These are phyloP conservation scores for Steinernema scapterisci DNA, from an alignment of 2,888 invertebrate species.

Conservation along the genomic window DNA sequence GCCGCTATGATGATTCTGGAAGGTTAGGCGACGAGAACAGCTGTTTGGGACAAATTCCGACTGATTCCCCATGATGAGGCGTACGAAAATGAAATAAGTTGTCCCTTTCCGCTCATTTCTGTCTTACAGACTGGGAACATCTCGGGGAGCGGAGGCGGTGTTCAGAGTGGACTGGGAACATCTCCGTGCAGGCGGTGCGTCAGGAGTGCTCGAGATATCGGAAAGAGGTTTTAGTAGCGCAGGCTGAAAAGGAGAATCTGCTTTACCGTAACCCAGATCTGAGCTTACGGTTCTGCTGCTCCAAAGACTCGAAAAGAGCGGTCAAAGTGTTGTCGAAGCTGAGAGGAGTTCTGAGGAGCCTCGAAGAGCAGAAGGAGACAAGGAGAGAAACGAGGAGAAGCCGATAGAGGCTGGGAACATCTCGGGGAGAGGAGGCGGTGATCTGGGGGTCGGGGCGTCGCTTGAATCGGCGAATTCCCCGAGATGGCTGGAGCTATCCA, in stretches of 20 bases:
- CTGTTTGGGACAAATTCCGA: too few species aligned
- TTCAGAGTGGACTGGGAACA: too few species aligned
- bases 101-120: too few species aligned
- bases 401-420: not conserved
- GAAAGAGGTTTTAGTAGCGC: not conserved
- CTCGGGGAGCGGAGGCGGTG: too few species aligned
- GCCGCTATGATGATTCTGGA: too few species aligned
- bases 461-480: not conserved
- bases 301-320: not conserved
- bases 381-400: not conserved
- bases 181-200: too few species aligned
- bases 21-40: too few species aligned
- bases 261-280: not conserved
- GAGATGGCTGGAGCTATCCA: too few species aligned
- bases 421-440: not conserved
- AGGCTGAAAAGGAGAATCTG: not conserved
- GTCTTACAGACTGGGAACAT: too few species aligned
- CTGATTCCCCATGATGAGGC: too few species aligned
- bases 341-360: not conserved
- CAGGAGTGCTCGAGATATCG: too few species aligned
- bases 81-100: too few species aligned
- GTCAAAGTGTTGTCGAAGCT: not conserved
- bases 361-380: not conserved
- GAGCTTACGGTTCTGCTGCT: conserved; percentile 1
- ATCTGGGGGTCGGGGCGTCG: not conserved